Base-by-base conservation (phyloP, 2,113 vertebrate genomes). In the Seriola aureovittata region DNA sequence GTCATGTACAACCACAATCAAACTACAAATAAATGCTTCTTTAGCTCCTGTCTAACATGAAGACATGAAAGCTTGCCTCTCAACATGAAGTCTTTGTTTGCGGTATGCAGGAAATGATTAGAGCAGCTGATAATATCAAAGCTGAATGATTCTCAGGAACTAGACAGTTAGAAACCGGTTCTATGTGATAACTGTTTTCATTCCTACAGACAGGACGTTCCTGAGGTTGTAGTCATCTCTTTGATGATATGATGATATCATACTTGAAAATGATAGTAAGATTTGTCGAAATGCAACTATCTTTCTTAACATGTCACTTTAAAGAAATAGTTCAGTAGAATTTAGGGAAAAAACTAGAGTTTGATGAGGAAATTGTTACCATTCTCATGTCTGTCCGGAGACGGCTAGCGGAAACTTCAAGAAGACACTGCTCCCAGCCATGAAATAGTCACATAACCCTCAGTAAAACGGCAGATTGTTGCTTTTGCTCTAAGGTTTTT, bases 71-170 rank as follows among this genome's bases (percentile, higher is more conserved):
- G 54, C 13, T 54, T 17, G 3, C 21, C 14, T 36, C 19, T 3
- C 5, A 3, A 25, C 77, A 75, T 60, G 7, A 38, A 59, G 54
- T 32, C 40, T 13, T 48, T 46, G 44, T 81, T 88, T 59, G 57
- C 46, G 50, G 63, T 34, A 38, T 40, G 12, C 64, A 81, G 76
- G 71, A 80, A 77, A 63, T 74, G 38, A 76, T 76, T 48, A 17
- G 8, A 70, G 63, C 8, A 62, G n/a, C 67, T 54, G 84, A 85
- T 77, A 3, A 52, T 21, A 58, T 84, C 59, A 7, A 32, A 57
- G 52, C 10, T 36, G 34, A 71, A 48, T 58, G 32, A 86, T 50
- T 78, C 23, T 69, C 52, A 38, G 55, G 44, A 85, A 32, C 12
- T 19, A 21, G 23, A 71, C 60, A 16, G 25, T 23, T 64, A 55